Percentiles rank a stretch among this genome's conserved stretches.
Evolutionary conservation across 1,140 invertebrate genomes (phyloP).

Genomic region (Macrotrachela quadricornifera): DNA sequence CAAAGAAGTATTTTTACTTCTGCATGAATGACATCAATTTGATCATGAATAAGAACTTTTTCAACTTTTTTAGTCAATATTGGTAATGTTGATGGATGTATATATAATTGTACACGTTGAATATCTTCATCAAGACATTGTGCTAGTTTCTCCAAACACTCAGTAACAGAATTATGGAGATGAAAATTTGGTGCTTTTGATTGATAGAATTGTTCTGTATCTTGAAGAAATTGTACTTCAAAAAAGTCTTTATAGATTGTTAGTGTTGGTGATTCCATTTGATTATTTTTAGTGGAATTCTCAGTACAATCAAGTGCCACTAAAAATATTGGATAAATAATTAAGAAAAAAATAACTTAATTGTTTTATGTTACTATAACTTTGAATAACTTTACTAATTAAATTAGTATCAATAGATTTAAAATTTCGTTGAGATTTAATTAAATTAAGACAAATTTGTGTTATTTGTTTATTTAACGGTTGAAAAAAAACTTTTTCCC

Average conservation of each 20-base stretch:
- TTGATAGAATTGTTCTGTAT: constrained; percentile 82
- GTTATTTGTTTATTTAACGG: constrained; percentile 80
- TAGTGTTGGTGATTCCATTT: constrained; percentile 63
- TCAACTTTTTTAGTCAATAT: constrained; percentile 3
- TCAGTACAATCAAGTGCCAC: constrained; percentile 61
- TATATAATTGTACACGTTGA: constrained; percentile 69
- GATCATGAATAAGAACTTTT: constrained; percentile 41
- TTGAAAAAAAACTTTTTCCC: constrained; percentile 81
- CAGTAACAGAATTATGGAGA: constrained; percentile 81
- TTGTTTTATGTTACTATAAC: constrained; percentile 41
- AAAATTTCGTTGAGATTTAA: constrained; percentile 79
- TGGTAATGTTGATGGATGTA: constrained; percentile 67
- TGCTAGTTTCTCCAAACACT: constrained; percentile 96
- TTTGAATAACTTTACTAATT: constrained; percentile 66
- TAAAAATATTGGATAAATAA: constrained; percentile 4
- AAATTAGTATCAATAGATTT: constrained; percentile 86
- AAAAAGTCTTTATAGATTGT: constrained; percentile 85
- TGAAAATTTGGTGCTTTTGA: constrained; percentile 80
- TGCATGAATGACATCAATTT: constrained; percentile 73
- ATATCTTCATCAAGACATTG: constrained; percentile 71
- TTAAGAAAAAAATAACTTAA: too few relatives aligned
- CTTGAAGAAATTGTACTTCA: constrained; percentile 75
- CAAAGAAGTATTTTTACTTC: constrained; percentile 82
- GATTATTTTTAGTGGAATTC: constrained; percentile 40
- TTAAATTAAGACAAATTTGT: constrained; percentile 81